Base-by-base conservation (phyloP, 2,113 vertebrate species). In the Protomyctophum bolini region DNA sequence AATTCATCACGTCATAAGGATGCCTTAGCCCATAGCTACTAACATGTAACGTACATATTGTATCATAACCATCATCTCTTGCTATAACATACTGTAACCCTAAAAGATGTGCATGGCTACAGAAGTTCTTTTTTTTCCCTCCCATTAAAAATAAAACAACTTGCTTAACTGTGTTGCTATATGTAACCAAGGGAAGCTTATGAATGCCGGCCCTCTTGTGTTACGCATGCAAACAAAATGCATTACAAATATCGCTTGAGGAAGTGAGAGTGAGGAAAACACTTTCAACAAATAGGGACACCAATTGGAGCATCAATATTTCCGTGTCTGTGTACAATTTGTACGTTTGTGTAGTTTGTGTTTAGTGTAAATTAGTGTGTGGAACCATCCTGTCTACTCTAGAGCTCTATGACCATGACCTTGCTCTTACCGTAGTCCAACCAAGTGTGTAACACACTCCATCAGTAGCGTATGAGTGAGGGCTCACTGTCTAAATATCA, bases 401-500 rank as follows among this genome's bases (percentile, higher is more conserved):
- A 21, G 15, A 2, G 28, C 61, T 21, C 75, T 66, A 54, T 21
- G 14, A 76, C 75, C 81, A 60, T 63, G 71, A 70, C 85, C 75
- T 58, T 70, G 66, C 57, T 71, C 56, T 51, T 41, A 41, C 70
- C 70, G 54, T 57, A 50, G 58, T 57, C 58, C 59, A 58, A 68
- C 52, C 72, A 77, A 65, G 80, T 64, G 75, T 66, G 58, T 69
- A 62, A 75, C 58, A 80, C 71, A 61, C 68, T 83, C 77, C 58
- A 75, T 61, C 70, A 76, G 79, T 77, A 70, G 64, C 81, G 75
- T 63, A 70, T 70, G 57, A 85, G 76, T 7, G 29, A 79, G 63
- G 52, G 28, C 68, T 75, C 62, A 61, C 82, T 81, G 76, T 84
- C 72, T 65, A 83, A 82, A 82, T 68, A 76, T 60, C 66, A 14